Base-by-base conservation (phyloP, 2,888 invertebrate species). In the Trichogramma dendrolimi region DNA sequence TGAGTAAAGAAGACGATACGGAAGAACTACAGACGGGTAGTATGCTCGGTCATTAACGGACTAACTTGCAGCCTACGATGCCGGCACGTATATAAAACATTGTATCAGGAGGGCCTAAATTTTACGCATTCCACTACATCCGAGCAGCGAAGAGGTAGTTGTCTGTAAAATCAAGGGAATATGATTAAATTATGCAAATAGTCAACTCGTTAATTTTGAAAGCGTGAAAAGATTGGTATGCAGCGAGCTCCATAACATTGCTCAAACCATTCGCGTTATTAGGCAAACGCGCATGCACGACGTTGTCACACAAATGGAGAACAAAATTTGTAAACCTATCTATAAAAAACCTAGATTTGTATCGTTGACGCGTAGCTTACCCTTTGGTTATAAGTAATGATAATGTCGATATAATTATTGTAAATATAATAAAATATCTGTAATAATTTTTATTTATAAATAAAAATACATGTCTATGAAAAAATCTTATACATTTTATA, bases 91-190 rank as follows among this genome's bases (percentile, higher is more conserved):
- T 38, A 60, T 63, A 39, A 43, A 42, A 46, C 58, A 1, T 64
- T 64, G 40, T 58, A 8, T 60, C 60, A 2, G 55, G 51, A 0
- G 58, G 62, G 0, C 53, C 65, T 1, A 65, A 63, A 43, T 61
- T 61, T 47, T 63, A 65, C 27, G 44, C 61, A 1, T 65, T 54
- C 8, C 43, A 52, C 7, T 54, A 43, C 11, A 11, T 39, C 4
- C 58, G 0, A 49, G 62, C 39, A 48, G 52, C 6, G 38, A 50
- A 1, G 47, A 49, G 6, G 38, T 39, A 2, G 57, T 58, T 40
- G 51, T 59, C 4, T 62, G 62, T 38, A 64, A 61, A 46, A 49
- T 59, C 0, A 61, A 64, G 51, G 10, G 8, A 5, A 8, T 54
- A 10, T 4, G 55, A 4, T 7, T 46, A 55, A 55, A 55, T 44